These are phyloP conservation scores for Aporrectodea caliginosa DNA, from an alignment of 1,140 invertebrate genomes.

Conservation along the genomic window DNA sequence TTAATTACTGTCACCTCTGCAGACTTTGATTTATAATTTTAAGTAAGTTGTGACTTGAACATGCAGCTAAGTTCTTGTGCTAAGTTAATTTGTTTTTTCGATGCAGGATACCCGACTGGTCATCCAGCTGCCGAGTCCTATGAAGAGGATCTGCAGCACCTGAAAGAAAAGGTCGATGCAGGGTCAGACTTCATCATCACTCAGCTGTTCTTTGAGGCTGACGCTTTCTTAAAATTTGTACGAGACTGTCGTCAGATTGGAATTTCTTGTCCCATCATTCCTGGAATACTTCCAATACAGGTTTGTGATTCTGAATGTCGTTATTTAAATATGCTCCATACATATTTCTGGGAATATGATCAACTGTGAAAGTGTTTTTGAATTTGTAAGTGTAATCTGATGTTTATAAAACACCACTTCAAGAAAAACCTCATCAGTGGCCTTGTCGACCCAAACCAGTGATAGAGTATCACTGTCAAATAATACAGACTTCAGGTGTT, in stretches of 20 bases:
- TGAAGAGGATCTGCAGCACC: slow-evolving; percentile 63
- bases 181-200: slow-evolving; percentile 76
- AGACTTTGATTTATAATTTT: too few species aligned
- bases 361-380: too few species aligned
- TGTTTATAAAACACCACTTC: too few species aligned
- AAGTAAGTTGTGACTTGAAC: too few species aligned
- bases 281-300: slow-evolving; percentile 67
- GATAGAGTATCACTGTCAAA: too few species aligned
- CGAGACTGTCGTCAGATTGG: slow-evolving; percentile 64
- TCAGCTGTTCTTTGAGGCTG: slow-evolving; percentile 69
- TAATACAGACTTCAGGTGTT: too few species aligned
- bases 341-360: too few species aligned
- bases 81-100: background rate
- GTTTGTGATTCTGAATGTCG: slow-evolving; percentile 49
- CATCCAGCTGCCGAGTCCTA: slow-evolving; percentile 66
- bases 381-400: too few species aligned
- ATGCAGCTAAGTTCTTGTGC: background rate
- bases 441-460: too few species aligned
- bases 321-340: too few species aligned
- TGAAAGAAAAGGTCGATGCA: slow-evolving; percentile 70
- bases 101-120: slow-evolving; percentile 65
- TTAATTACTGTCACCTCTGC: too few species aligned
- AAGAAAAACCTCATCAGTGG: too few species aligned
- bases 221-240: slow-evolving; percentile 65
- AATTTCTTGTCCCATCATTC: slow-evolving; percentile 70